phyloP scores from a whole-genome alignment of 92 coral and sea anemone genomes.

The Zoanthus sansibaricus region DNA sequence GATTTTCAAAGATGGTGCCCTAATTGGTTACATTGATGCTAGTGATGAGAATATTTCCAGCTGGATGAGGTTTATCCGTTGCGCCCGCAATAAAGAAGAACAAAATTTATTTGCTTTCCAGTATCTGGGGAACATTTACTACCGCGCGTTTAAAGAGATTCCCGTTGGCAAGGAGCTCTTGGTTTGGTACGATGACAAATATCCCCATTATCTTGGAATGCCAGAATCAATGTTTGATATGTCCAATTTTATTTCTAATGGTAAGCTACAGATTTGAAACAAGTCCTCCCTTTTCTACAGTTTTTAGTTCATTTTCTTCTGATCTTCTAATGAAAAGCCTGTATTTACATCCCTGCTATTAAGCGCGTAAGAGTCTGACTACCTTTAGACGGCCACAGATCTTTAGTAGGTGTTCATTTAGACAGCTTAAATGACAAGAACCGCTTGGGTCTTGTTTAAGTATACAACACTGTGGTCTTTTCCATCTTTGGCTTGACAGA shows the following conservation, averaged over 20 bases:
- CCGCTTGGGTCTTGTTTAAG: background rate
- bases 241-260: conserved; percentile 88
- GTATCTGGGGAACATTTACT: conserved; percentile 96
- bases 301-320: no score
- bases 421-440: no score
- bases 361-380: background rate
- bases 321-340: background rate
- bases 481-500: no score
- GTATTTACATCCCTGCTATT: background rate
- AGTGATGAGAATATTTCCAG: conserved; percentile 88
- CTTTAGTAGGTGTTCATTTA: no score
- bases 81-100: conserved; percentile 89
- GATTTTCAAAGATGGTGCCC: conserved; percentile 90
- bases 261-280: conserved; percentile 45
- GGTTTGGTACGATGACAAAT: conserved; percentile 99
- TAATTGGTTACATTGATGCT: conserved; percentile 83
- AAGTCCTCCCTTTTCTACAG: background rate
- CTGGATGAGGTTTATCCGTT: conserved; percentile 97
- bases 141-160: conserved; percentile 85
- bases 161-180: conserved; percentile 82
- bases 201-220: conserved; percentile 95
- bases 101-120: conserved; percentile 94
- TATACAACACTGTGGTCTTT: background rate
- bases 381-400: background rate
- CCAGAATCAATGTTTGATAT: conserved; percentile 92